Conservation (phyloP, 2,113 vertebrate genomes). For the Pleuronectes platessa region DNA sequence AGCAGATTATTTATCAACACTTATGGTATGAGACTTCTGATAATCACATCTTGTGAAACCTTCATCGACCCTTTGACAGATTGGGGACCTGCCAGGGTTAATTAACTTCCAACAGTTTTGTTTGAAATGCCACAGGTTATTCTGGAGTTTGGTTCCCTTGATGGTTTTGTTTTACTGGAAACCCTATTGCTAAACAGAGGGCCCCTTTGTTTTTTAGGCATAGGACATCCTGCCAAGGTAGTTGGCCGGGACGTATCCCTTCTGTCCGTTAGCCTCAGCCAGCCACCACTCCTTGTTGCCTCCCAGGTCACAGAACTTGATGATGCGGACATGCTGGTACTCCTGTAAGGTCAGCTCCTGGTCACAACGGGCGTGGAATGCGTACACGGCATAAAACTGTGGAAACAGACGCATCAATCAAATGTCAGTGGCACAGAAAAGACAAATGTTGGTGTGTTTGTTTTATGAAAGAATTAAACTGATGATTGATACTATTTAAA, state of each 20-base stretch:
- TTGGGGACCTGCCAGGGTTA: neutral
- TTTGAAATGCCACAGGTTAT: constrained; percentile 9
- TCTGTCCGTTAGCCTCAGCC: constrained; percentile 92
- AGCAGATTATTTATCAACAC: constrained; percentile 40
- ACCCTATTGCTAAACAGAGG: neutral
- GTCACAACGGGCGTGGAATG: constrained; percentile 92
- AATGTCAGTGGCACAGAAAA: neutral
- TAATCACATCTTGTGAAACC: neutral
- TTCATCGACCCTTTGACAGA: neutral
- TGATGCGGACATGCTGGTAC: constrained; percentile 91
- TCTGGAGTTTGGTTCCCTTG: neutral
- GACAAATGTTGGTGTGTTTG: neutral
- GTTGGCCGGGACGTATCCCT: constrained; percentile 95
- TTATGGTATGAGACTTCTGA: constrained; percentile 20
- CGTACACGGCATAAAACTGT: constrained; percentile 95
- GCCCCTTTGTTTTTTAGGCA: constrained; percentile 74
- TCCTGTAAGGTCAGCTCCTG: constrained; percentile 95
- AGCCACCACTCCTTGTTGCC: constrained; percentile 98
- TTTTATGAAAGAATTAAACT: neutral
- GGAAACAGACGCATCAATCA: neutral
- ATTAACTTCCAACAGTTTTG: neutral
- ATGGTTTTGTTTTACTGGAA: neutral
- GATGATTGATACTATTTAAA: too few relatives aligned
- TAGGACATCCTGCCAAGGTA: constrained; percentile 98
- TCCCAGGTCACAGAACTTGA: constrained; percentile 91